Conservation (phyloP, 2,113 vertebrate species). For the Sinocyclocheilus maitianheensis region DNA sequence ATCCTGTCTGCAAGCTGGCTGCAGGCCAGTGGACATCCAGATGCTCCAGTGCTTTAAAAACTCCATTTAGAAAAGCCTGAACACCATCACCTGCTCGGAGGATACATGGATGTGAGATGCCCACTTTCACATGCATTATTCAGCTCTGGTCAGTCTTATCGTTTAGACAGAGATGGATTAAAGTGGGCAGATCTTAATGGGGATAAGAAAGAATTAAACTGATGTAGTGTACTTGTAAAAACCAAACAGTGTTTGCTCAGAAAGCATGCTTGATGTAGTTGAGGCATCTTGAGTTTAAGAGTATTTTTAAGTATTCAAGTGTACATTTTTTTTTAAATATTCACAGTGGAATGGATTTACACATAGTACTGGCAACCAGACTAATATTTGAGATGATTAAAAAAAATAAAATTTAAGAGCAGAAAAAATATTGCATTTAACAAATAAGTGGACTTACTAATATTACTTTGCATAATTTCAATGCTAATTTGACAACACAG, state of each 20-base stretch:
- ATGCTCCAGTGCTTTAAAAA: constrained; percentile 55
- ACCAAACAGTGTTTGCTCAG: background rate
- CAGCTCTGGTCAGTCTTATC: background rate
- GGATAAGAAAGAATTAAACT: background rate
- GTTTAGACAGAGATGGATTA: background rate
- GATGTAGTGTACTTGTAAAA: background rate
- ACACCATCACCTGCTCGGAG: background rate
- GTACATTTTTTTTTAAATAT: background rate
- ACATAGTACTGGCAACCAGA: background rate
- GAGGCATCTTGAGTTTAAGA: background rate
- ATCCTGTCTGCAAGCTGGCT: constrained; percentile 54
- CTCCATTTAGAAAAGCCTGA: background rate
- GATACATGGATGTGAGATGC: background rate
- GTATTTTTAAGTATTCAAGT: background rate
- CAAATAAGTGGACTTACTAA: background rate
- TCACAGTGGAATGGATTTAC: background rate
- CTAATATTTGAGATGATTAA: background rate
- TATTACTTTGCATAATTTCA: background rate
- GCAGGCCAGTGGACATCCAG: constrained; percentile 53
- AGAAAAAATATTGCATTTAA: background rate
- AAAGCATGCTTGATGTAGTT: background rate
- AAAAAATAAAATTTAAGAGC: background rate
- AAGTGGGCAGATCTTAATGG: background rate
- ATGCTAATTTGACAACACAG: background rate
- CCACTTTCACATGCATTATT: constrained; percentile 20